phyloP scores from a whole-genome alignment of 1,140 invertebrate species.

The Papilio aristodemus region DNA sequence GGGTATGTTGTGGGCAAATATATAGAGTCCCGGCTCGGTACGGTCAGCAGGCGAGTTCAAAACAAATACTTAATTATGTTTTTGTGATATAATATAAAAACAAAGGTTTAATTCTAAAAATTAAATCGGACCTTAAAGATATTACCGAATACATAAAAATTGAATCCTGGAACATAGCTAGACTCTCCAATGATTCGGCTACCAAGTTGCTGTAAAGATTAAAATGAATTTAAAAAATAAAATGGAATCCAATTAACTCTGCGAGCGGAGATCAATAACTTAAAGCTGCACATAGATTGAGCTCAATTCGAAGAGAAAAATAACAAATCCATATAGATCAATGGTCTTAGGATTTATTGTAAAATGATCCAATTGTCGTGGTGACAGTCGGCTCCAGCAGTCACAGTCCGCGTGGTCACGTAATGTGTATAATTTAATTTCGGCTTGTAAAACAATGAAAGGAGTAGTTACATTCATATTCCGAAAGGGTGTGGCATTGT shows the following conservation, averaged over 20 bases:
- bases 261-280: background rate
- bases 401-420: too few species aligned
- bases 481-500: too few species aligned
- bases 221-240: background rate
- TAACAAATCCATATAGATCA: background rate
- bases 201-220: background rate
- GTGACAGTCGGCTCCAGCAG: too few species aligned
- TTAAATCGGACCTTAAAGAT: too few species aligned
- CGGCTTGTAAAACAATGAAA: too few species aligned
- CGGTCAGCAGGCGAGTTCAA: background rate
- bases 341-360: background rate
- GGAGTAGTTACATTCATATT: too few species aligned
- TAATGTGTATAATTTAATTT: too few species aligned
- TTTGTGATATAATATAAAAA: background rate
- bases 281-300: background rate
- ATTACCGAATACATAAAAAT: too few species aligned
- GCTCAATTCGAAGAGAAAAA: background rate
- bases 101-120: too few species aligned
- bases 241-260: background rate
- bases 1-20: background rate
- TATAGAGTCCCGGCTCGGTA: background rate
- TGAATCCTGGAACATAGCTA: too few species aligned
- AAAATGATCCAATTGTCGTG: too few species aligned
- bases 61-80: background rate
- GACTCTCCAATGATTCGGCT: too few species aligned